Base-by-base conservation (phyloP, 2,888 invertebrate genomes). In the Thyatira batis region DNA sequence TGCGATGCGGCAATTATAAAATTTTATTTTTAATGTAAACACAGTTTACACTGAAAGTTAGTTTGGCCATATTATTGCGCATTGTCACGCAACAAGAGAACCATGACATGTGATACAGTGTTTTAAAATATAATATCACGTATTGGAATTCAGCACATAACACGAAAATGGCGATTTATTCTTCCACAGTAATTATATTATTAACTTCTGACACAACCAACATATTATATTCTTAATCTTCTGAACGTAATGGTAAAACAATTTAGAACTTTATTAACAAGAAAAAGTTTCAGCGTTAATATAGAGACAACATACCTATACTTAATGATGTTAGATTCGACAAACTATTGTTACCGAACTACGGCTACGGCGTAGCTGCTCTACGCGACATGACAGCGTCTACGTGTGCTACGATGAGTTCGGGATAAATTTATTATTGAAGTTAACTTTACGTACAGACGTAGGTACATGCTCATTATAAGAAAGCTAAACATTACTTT, bases 321-420 rank as follows among this genome's bases (percentile, higher is more conserved):
- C 39, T 39, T 13, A 33, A 13, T 39, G 2, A 11, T 3, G n/a
- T 17, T n/a, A 5, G 17, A 39, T n/a, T 17, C 13, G 17, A 39
- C 39, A 17, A 39, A 39, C 51, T 49, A 51, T 62, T 63, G 51
- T 63, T 54, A 45, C 55, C 52, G 50, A 50, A 46, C 57, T 50
- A 44, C 33, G 27, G 51, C 69, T 64, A 63, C 67, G 61, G 20
- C 60, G 64, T 62, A 66, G 61, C 61, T 39, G 39, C 2, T 39
- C 39, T 52, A 53, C 43, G 48, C 52, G 44, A 60, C 53, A 58
- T 67, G 70, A 69, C 71, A 67, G 62, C 61, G 56, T 58, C 67
- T 71, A 71, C 71, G 65, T 67, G 67, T 61, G 54, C 65, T 65
- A 65, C 63, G 58, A 63, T 63, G 62, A 51, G 28, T 51, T 50